phyloP scores from a whole-genome alignment of 2,113 vertebrate species.

The Arothron firmamentum region DNA sequence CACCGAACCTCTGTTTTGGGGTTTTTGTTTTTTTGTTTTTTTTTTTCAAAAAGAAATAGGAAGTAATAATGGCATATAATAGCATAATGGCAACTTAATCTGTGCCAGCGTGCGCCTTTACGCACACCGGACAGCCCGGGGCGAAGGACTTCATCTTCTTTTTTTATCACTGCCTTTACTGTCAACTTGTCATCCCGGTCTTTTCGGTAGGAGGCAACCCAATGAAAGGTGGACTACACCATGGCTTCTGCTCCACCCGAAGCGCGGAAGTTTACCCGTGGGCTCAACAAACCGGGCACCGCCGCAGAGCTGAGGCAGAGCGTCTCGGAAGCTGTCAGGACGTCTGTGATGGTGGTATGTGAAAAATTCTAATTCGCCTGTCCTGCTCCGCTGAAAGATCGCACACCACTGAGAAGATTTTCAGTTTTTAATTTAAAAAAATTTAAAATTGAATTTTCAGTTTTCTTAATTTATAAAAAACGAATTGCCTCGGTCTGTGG shows the following conservation, averaged over 20 bases:
- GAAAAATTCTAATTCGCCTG: not conserved
- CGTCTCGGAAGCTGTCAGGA: slow-evolving; percentile 92
- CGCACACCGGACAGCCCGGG: slow-evolving; percentile 11
- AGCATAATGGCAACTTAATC: slow-evolving; percentile 20
- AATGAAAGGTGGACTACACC: slow-evolving; percentile 21
- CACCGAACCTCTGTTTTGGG: not conserved
- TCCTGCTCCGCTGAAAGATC: not conserved
- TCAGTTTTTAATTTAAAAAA: not conserved
- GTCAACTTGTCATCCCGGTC: not conserved
- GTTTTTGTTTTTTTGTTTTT: too few relatives aligned
- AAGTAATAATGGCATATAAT: not conserved
- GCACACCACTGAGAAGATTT: not conserved
- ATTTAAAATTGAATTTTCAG: too few relatives aligned
- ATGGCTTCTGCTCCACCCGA: slow-evolving; percentile 75
- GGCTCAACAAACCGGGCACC: slow-evolving; percentile 91
- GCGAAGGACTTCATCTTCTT: not conserved
- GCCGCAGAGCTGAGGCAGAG: slow-evolving; percentile 95
- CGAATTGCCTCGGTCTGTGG: not conserved
- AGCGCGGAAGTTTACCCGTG: slow-evolving; percentile 92
- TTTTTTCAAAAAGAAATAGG: not conserved
- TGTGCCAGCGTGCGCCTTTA: slow-evolving; percentile 11
- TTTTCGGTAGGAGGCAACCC: not conserved
- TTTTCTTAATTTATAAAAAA: not conserved
- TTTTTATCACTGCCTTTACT: not conserved
- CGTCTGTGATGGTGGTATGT: slow-evolving; percentile 85